phyloP scores from a whole-genome alignment of 2,888 invertebrate genomes.

The Hirtodrosophila duncani region DNA sequence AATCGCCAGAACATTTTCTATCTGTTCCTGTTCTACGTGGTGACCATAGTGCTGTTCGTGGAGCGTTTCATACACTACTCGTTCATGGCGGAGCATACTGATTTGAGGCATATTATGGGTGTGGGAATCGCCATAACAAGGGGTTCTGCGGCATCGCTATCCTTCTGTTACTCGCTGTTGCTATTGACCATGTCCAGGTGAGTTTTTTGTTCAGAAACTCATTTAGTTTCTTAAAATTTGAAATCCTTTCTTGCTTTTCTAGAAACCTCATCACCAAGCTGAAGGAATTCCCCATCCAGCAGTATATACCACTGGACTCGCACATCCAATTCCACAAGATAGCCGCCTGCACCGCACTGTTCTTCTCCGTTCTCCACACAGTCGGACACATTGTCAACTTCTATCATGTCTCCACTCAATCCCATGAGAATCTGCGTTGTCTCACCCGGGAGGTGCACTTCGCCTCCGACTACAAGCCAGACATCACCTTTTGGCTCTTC shows the following conservation, averaged over 20 bases:
- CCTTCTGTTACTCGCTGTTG: slow-evolving; percentile 95
- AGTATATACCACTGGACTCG: slow-evolving; percentile 95
- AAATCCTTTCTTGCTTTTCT: slow-evolving; percentile 81
- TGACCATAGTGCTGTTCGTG: slow-evolving; percentile 94
- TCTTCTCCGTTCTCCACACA: slow-evolving; percentile 94
- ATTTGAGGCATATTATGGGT: slow-evolving; percentile 97
- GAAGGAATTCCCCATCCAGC: slow-evolving; percentile 95
- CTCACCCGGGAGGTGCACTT: slow-evolving; percentile 96
- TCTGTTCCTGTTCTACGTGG: slow-evolving; percentile 95
- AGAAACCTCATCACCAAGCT: slow-evolving; percentile 93
- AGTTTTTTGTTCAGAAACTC: neutral
- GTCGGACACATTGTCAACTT: slow-evolving; percentile 98
- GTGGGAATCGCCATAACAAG: slow-evolving; percentile 96
- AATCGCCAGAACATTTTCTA: slow-evolving; percentile 98
- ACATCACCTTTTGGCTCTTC: slow-evolving; percentile 96
- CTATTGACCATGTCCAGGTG: slow-evolving; percentile 92
- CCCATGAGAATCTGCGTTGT: slow-evolving; percentile 93
- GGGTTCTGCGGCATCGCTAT: slow-evolving; percentile 95
- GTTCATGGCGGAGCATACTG: slow-evolving; percentile 97
- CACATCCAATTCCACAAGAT: slow-evolving; percentile 99
- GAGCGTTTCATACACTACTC: slow-evolving; percentile 97
- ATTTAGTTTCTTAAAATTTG: neutral
- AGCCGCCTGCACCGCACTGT: slow-evolving; percentile 94
- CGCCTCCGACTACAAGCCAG: slow-evolving; percentile 94
- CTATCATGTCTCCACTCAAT: slow-evolving; percentile 97